phyloP scores from a whole-genome alignment of 2,797 vertebrate species.

The Hypotaenidia philippensis region DNA sequence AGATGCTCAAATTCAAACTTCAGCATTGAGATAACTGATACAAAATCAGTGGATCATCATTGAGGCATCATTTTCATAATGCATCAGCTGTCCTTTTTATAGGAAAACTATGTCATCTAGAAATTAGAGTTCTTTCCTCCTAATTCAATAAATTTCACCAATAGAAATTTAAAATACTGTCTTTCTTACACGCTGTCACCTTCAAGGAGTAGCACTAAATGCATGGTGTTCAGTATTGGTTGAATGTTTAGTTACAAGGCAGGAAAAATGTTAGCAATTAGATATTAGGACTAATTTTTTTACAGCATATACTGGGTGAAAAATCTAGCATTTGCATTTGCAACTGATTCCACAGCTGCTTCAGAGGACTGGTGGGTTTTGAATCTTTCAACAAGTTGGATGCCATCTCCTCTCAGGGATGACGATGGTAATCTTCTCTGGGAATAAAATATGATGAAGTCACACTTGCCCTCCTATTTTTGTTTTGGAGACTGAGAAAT shows the following conservation, averaged over 20 bases:
- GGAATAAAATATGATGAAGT: neutral
- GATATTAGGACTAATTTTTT: neutral
- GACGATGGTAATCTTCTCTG: neutral
- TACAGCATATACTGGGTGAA: neutral
- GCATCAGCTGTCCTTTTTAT: neutral
- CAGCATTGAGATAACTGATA: neutral
- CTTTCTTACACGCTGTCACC: neutral
- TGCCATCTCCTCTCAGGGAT: neutral
- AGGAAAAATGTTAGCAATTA: constrained; percentile 29
- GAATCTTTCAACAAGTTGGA: neutral
- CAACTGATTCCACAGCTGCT: neutral
- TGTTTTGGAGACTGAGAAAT: neutral
- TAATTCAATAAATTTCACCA: constrained; percentile 3
- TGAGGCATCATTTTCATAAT: neutral
- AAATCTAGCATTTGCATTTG: constrained; percentile 1
- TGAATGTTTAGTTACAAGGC: neutral
- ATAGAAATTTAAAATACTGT: neutral
- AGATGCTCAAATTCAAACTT: neutral
- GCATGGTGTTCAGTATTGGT: neutral
- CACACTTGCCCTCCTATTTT: neutral
- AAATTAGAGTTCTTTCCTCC: neutral
- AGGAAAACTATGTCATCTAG: neutral
- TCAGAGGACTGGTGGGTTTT: neutral
- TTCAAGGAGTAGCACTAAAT: neutral
- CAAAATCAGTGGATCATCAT: neutral